These are phyloP conservation scores for Lophotriccus pileatus DNA, from an alignment of 2,797 vertebrate species.

Conservation along the genomic window DNA sequence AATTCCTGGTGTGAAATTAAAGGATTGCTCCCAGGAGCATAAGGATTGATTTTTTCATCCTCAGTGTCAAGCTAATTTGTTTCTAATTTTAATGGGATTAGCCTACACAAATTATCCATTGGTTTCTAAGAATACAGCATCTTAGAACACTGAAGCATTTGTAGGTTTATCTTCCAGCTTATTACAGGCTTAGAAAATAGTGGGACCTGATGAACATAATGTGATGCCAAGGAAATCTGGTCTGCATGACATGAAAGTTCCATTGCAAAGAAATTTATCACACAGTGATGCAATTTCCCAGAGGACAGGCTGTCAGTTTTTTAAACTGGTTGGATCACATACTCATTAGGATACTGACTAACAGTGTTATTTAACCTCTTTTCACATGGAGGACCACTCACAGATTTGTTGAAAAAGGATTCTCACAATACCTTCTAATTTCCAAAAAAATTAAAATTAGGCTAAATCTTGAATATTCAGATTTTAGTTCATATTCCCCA, in stretches of 20 bases:
- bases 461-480: background rate
- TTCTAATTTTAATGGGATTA: conserved; percentile 45
- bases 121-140: background rate
- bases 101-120: background rate
- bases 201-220: background rate
- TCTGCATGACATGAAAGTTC: background rate
- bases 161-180: background rate
- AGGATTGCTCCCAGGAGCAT: background rate
- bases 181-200: background rate
- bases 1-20: background rate
- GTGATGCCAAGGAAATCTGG: background rate
- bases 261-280: background rate
- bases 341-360: background rate
- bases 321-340: background rate
- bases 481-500: background rate
- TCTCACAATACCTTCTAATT: background rate
- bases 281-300: background rate
- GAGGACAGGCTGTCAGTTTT: background rate
- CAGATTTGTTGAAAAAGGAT: background rate
- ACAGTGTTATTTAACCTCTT: background rate
- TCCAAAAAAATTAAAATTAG: background rate
- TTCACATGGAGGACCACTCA: background rate
- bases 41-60: conserved; percentile 14
- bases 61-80: conserved; percentile 25
- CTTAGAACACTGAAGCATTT: background rate